A percentile compares a stretch with the other conserved stretches of the same genome.
phyloP scores from a whole-genome alignment of 2,113 vertebrate species.

The Dicrurus megarhynchus region DNA sequence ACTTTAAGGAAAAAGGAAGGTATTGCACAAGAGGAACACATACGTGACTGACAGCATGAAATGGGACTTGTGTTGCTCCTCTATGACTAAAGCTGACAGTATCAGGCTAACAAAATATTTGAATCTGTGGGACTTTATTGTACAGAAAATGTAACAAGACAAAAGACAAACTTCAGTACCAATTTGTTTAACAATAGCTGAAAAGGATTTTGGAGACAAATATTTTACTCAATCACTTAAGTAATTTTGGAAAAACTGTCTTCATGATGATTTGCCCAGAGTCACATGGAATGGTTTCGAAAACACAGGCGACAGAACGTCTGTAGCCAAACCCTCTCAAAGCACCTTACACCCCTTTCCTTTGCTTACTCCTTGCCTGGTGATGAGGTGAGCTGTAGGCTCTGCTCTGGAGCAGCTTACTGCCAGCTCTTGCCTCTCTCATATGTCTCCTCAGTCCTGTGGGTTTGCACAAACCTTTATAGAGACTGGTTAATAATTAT shows the following conservation, averaged over 20 bases:
- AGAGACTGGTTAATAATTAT: background rate
- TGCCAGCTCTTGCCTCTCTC: background rate
- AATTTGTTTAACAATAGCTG: background rate
- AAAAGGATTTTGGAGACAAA: background rate
- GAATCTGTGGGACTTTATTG: background rate
- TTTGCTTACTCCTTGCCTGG: background rate
- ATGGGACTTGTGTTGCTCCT: background rate
- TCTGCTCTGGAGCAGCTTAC: background rate
- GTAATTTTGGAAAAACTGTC: background rate
- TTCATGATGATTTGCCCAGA: background rate
- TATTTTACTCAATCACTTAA: background rate
- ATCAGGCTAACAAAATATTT: background rate
- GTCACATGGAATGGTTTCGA: background rate
- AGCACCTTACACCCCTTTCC: background rate
- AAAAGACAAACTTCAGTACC: background rate
- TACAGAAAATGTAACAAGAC: background rate
- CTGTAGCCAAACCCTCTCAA: background rate
- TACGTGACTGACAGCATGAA: background rate
- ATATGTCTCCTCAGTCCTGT: background rate
- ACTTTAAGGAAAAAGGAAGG: background rate
- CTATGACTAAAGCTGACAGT: background rate
- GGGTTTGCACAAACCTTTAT: background rate
- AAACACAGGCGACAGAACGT: background rate
- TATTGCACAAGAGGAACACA: background rate
- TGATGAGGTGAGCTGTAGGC: background rate